Percentiles rank a stretch among this genome's conserved stretches.
Evolutionary conservation across 2,888 invertebrate species (phyloP).

Genomic region (Coelopa pilipes): DNA sequence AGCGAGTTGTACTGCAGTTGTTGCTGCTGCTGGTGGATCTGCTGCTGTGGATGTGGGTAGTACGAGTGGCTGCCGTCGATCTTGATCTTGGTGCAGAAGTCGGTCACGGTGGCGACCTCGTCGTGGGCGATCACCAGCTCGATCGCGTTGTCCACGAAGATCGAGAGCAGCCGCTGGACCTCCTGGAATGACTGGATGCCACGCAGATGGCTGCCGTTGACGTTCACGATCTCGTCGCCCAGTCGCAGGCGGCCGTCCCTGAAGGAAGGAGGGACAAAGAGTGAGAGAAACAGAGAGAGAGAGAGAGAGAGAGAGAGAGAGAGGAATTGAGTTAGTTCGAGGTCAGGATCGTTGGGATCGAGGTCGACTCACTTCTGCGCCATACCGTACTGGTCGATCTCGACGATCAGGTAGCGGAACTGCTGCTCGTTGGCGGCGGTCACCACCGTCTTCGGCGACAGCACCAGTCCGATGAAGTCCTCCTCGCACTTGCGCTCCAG

Average conservation of each 20-base stretch:
- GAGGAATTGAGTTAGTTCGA: neutral
- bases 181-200: constrained; percentile 77
- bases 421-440: constrained; percentile 69
- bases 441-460: constrained; percentile 74
- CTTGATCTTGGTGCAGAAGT: constrained; percentile 64
- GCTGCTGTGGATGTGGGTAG: neutral
- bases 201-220: constrained; percentile 83
- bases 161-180: constrained; percentile 70
- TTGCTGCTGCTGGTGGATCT: neutral
- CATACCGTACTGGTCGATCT: constrained; percentile 74
- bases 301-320: neutral
- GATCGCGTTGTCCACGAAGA: constrained; percentile 67
- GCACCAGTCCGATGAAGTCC: constrained; percentile 77
- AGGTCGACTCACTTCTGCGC: constrained; percentile 68
- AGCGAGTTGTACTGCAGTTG: constrained; percentile 44
- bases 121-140: constrained; percentile 75
- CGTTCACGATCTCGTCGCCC: constrained; percentile 90
- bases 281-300: too few relatives aligned
- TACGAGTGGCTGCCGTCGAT: constrained; percentile 53
- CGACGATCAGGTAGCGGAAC: constrained; percentile 73
- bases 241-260: constrained; percentile 84
- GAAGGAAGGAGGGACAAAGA: constrained; percentile 44
- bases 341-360: too few relatives aligned
- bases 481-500: constrained; percentile 74
- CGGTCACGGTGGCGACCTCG: constrained; percentile 71